Evolutionary conservation across 2,888 invertebrate genomes (phyloP).

Genomic region (Heliconius charithonia): DNA sequence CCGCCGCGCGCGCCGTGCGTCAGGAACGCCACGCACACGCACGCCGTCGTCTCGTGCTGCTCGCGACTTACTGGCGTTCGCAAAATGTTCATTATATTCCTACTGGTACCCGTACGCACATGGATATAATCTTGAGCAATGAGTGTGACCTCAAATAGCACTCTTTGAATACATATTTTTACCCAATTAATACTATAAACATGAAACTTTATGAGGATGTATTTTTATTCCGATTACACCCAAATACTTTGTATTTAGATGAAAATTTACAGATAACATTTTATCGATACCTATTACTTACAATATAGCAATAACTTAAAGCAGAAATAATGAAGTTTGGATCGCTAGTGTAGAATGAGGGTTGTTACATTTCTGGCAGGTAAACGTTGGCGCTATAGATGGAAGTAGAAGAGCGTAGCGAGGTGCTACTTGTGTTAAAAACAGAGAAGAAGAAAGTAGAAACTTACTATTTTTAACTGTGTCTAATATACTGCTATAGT

Average conservation of each 20-base stretch:
- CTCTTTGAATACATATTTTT: background rate
- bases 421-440: background rate
- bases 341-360: no score
- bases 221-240: no score
- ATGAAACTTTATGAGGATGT: no score
- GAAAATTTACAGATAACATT: no score
- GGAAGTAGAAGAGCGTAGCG: background rate
- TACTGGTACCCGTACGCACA: no score
- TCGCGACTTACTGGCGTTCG: constrained; percentile 57
- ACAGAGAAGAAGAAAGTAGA: background rate
- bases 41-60: constrained; percentile 64
- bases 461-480: constrained; percentile 54
- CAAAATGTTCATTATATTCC: background rate
- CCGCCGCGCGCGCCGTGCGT: constrained; percentile 65
- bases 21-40: constrained; percentile 64
- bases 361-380: background rate
- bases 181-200: no score
- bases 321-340: no score
- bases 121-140: background rate
- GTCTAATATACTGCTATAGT: constrained; percentile 57
- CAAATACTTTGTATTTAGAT: no score
- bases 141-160: background rate
- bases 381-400: background rate
- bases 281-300: no score
- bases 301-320: no score